Conservation (phyloP, 2,797 vertebrate genomes). For the Crax fasciolata region DNA sequence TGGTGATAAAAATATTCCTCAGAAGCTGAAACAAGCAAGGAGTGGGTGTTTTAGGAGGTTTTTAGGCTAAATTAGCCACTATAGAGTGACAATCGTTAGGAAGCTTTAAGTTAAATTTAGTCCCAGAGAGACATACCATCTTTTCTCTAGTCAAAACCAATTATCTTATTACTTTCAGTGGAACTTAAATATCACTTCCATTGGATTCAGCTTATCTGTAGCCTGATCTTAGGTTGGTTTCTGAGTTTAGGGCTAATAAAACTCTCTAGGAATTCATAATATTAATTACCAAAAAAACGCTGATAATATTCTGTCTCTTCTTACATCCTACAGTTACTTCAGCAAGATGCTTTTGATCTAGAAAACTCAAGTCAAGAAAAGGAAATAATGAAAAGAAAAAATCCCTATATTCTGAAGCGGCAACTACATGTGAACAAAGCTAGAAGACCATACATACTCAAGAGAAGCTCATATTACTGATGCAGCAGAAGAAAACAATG, state of each 20-base stretch:
- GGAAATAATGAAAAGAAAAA: slow-evolving; percentile 92
- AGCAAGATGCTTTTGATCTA: slow-evolving; percentile 86
- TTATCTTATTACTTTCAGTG: background rate
- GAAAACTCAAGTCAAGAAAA: slow-evolving; percentile 85
- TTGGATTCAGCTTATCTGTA: background rate
- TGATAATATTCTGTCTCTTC: background rate
- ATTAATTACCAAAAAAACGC: background rate
- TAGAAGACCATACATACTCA: slow-evolving; percentile 96
- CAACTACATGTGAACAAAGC: slow-evolving; percentile 91
- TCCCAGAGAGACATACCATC: background rate
- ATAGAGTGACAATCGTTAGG: background rate
- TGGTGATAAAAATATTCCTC: background rate
- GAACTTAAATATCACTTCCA: background rate
- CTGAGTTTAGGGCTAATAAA: background rate
- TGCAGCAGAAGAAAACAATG: slow-evolving; percentile 59
- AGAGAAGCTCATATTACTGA: slow-evolving; percentile 92
- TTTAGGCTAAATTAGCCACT: background rate
- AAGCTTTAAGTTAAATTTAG: background rate
- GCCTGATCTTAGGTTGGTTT: background rate
- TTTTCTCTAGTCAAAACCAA: background rate
- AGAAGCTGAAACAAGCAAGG: background rate
- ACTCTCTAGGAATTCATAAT: background rate
- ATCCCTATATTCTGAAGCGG: slow-evolving; percentile 96
- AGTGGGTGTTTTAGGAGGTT: background rate
- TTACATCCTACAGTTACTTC: slow-evolving; percentile 79